These are phyloP conservation scores for Trachops cirrhosus DNA, from an alignment of 2,797 vertebrate species.

Conservation along the genomic window DNA sequence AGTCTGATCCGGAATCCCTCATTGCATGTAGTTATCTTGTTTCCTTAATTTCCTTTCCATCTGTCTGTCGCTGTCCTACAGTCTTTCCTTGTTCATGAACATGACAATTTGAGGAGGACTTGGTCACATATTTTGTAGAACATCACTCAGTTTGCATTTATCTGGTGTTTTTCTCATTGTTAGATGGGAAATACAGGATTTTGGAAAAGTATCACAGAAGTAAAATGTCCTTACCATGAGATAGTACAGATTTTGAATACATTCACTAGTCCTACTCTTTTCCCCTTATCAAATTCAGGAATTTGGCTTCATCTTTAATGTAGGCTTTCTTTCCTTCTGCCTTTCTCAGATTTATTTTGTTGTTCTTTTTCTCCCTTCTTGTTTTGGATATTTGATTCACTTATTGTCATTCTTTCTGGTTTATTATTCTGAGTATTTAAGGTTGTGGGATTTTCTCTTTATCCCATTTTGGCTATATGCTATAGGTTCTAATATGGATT, in stretches of 20 bases:
- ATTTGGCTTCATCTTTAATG: not conserved
- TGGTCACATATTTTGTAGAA: not conserved
- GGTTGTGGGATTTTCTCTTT: not conserved
- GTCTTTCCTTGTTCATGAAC: not conserved
- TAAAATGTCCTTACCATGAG: not conserved
- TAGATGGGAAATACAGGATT: not conserved
- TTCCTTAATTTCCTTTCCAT: not conserved
- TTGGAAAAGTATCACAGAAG: not conserved
- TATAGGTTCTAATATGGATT: not conserved
- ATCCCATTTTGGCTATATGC: not conserved
- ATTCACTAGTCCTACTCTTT: not conserved
- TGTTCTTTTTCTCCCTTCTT: not conserved
- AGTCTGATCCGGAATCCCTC: not conserved
- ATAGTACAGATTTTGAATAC: not conserved
- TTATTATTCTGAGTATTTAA: not conserved
- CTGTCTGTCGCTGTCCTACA: not conserved
- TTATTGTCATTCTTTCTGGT: not conserved
- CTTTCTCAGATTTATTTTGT: not conserved
- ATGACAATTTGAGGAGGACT: not conserved
- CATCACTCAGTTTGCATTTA: not conserved
- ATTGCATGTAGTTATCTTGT: not conserved
- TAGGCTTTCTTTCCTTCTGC: not conserved
- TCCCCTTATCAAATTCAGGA: not conserved
- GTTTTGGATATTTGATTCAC: not conserved
- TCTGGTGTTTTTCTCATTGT: not conserved